Percentiles rank a stretch among this genome's conserved stretches.
Evolutionary conservation across 2,888 invertebrate species (phyloP).

Genomic region (Ecdyonurus torrentis): DNA sequence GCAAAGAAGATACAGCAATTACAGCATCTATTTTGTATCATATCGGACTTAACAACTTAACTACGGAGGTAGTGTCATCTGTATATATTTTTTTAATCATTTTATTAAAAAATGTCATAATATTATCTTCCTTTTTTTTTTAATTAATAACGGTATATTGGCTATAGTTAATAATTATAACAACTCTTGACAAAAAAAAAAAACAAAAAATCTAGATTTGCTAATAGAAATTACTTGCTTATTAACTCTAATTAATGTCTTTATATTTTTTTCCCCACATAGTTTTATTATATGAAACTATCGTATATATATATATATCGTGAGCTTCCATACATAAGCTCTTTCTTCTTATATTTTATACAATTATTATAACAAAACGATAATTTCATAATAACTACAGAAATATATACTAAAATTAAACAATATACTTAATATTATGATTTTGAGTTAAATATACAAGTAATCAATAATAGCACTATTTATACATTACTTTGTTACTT

Average conservation of each 20-base stretch:
- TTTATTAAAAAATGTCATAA: neutral
- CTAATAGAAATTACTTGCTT: neutral
- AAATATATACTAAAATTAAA: no score
- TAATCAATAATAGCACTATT: no score
- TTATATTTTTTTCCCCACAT: neutral
- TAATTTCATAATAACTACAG: no score
- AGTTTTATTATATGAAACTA: no score
- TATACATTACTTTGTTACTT: neutral
- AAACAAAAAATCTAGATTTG: neutral
- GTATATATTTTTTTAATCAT: no score
- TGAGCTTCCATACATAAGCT: no score
- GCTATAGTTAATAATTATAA: neutral
- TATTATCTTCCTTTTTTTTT: neutral
- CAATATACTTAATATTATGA: no score
- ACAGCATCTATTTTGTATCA: neutral
- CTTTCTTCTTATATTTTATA: no score
- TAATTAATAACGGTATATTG: neutral
- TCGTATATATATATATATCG: no score
- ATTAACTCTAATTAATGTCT: neutral
- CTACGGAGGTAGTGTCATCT: neutral
- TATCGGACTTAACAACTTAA: neutral
- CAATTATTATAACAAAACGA: no score
- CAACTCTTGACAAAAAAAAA: neutral
- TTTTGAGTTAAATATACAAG: no score
- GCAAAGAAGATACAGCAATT: neutral